Evolutionary conservation across 2,888 invertebrate species (phyloP).

Genomic region (Aphodius granarius): DNA sequence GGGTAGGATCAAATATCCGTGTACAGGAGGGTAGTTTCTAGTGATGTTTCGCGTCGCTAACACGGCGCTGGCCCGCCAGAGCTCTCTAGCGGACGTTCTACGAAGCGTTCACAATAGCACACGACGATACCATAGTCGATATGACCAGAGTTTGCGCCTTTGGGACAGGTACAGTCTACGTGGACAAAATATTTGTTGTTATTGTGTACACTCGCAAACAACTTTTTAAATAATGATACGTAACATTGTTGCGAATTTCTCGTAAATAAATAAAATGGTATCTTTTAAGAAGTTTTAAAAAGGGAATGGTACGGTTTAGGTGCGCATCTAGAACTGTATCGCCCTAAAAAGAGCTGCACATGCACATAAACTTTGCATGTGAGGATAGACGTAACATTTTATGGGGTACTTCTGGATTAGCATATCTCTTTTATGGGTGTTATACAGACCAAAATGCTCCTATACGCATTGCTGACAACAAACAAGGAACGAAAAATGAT

Average conservation of each 20-base stretch:
- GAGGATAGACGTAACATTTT: background rate
- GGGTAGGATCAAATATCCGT: background rate
- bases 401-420: background rate
- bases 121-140: conserved; percentile 36
- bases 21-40: background rate
- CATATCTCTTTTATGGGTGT: background rate
- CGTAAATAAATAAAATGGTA: background rate
- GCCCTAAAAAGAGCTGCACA: background rate
- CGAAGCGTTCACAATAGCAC: conserved; percentile 33
- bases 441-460: background rate
- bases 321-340: background rate
- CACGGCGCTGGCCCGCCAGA: conserved; percentile 15
- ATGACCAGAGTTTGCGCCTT: conserved; percentile 35
- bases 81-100: conserved; percentile 31
- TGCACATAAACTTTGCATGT: background rate
- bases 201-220: conserved; percentile 28
- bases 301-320: background rate
- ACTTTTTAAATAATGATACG: background rate
- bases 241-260: background rate
- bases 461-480: background rate
- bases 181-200: conserved; percentile 31
- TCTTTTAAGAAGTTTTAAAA: background rate
- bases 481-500: background rate
- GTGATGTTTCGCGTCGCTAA: background rate
- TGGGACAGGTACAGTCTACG: conserved; percentile 30